A percentile compares a stretch with the other conserved stretches of the same genome.
Evolutionary conservation across 2,888 invertebrate species (phyloP).

Genomic region (Melipona bicolor): DNA sequence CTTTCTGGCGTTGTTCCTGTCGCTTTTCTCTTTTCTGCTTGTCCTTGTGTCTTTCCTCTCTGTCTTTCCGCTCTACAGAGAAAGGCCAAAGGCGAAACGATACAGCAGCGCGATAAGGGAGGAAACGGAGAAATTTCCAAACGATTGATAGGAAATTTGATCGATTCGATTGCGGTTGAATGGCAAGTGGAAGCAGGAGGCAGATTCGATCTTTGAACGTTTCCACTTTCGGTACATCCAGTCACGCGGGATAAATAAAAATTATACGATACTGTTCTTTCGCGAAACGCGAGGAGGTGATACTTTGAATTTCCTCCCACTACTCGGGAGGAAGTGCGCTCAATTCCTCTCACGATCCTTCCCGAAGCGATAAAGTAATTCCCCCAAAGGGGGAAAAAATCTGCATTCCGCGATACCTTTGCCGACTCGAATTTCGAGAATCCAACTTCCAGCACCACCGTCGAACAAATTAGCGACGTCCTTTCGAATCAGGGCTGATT

Average conservation of each 20-base stretch:
- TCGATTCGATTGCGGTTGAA: not conserved
- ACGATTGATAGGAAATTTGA: too few relatives aligned
- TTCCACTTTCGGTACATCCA: not conserved
- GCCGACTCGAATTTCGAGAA: not conserved
- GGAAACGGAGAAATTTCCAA: not conserved
- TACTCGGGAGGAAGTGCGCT: not conserved
- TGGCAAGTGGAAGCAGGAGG: not conserved
- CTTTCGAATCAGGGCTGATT: slow-evolving; percentile 74
- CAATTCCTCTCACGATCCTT: not conserved
- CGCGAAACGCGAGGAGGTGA: too few relatives aligned
- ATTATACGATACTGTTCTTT: too few relatives aligned
- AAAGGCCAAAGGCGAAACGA: not conserved
- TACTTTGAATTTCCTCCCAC: not conserved
- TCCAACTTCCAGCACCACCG: slow-evolving; percentile 27
- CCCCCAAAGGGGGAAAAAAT: not conserved
- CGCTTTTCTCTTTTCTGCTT: not conserved
- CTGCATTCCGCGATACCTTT: not conserved
- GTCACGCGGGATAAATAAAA: too few relatives aligned
- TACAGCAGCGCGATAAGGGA: not conserved
- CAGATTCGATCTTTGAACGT: not conserved
- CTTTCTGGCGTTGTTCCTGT: not conserved
- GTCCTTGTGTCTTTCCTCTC: not conserved
- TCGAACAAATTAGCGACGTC: slow-evolving; percentile 76
- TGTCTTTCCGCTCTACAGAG: not conserved
- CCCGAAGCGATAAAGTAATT: not conserved